These are phyloP conservation scores for Diarsia dahlii DNA, from an alignment of 2,888 invertebrate species.

Conservation along the genomic window DNA sequence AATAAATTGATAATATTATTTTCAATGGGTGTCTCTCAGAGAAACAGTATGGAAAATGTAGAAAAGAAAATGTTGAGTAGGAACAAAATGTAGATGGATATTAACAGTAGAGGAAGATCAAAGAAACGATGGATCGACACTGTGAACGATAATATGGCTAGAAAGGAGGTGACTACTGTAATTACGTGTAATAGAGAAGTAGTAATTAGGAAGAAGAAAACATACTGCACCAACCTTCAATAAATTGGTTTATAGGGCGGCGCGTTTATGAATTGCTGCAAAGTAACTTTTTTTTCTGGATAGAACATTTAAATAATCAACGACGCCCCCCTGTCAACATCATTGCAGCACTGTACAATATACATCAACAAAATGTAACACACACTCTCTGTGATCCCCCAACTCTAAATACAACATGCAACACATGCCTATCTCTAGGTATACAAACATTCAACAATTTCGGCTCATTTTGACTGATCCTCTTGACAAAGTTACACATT, in stretches of 20 bases:
- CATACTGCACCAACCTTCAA: no score
- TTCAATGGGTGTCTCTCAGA: neutral
- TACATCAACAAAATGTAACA: conserved; percentile 1
- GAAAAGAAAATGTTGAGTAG: no score
- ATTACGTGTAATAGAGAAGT: no score
- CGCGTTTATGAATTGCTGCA: no score
- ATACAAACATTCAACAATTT: conserved; percentile 64
- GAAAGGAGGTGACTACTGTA: no score
- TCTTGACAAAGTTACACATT: conserved; percentile 55
- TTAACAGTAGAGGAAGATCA: no score
- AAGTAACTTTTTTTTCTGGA: neutral
- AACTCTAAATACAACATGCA: conserved; percentile 7
- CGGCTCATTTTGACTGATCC: conserved; percentile 57
- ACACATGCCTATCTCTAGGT: conserved; percentile 52
- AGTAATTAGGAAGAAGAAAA: no score
- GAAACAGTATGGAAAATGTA: neutral
- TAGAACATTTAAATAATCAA: neutral
- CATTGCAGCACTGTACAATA: neutral
- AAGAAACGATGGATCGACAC: no score
- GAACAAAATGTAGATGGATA: no score
- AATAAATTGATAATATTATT: no score
- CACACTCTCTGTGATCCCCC: neutral
- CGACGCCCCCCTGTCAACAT: neutral
- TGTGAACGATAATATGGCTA: no score
- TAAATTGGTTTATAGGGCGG: no score